Percentiles rank a stretch among this genome's conserved stretches.
Evolutionary conservation across 1,140 invertebrate species (phyloP).

Genomic region (Caenorhabditis remanei): DNA sequence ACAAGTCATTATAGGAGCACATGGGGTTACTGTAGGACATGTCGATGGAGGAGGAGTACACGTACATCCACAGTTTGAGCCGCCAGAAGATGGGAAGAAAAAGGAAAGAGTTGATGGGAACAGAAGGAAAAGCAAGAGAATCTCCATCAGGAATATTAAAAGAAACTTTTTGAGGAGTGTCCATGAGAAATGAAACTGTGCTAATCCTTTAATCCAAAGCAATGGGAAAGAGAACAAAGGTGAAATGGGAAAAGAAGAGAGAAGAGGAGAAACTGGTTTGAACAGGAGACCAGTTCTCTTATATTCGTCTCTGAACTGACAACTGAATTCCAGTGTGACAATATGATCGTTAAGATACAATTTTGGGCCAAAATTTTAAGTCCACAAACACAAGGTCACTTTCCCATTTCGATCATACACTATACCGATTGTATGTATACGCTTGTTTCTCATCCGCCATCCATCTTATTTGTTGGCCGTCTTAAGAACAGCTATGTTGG

Average conservation of each 20-base stretch:
- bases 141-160: neutral
- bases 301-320: too few relatives aligned
- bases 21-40: constrained; percentile 40
- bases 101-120: neutral
- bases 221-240: neutral
- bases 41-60: constrained; percentile 8
- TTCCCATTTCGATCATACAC: too few relatives aligned
- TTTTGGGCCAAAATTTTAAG: too few relatives aligned
- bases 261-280: too few relatives aligned
- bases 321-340: too few relatives aligned
- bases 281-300: too few relatives aligned
- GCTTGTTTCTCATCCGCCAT: too few relatives aligned
- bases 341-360: too few relatives aligned
- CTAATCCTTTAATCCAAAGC: constrained; percentile 41
- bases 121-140: neutral
- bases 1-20: constrained; percentile 45
- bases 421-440: too few relatives aligned
- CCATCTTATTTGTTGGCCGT: too few relatives aligned
- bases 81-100: constrained; percentile 18
- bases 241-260: neutral
- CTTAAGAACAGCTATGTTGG: too few relatives aligned
- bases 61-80: constrained; percentile 37
- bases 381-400: too few relatives aligned
- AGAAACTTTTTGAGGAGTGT: neutral
- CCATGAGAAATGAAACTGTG: constrained; percentile 29